Evolutionary conservation across 2,888 invertebrate genomes (phyloP).

Genomic region (Cerastoderma edule): DNA sequence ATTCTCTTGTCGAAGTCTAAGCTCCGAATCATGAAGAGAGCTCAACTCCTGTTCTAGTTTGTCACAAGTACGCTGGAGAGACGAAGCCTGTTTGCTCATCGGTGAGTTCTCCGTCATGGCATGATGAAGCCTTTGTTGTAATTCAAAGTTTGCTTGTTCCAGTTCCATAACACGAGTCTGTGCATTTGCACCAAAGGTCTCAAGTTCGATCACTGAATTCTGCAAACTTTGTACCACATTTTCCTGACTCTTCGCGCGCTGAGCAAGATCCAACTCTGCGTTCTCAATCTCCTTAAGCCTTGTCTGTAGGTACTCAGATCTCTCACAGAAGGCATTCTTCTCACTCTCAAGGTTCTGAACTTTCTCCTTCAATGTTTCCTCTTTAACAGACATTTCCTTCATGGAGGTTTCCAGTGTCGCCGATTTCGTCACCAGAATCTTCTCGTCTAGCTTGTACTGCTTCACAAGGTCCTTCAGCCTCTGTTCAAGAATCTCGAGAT

Average conservation of each 20-base stretch:
- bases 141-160: slow-evolving; percentile 73
- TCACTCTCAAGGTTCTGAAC: slow-evolving; percentile 77
- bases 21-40: slow-evolving; percentile 65
- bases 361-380: slow-evolving; percentile 72
- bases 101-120: slow-evolving; percentile 74
- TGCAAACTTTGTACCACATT: slow-evolving; percentile 71
- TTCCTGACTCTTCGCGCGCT: slow-evolving; percentile 72
- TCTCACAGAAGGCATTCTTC: slow-evolving; percentile 71
- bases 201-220: slow-evolving; percentile 69
- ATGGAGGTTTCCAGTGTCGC: slow-evolving; percentile 75
- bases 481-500: slow-evolving; percentile 72
- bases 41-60: slow-evolving; percentile 67
- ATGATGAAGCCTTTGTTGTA: slow-evolving; percentile 71
- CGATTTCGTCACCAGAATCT: slow-evolving; percentile 72
- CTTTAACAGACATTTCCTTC: slow-evolving; percentile 75
- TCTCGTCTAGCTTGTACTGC: slow-evolving; percentile 75
- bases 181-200: slow-evolving; percentile 74
- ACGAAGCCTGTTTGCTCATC: slow-evolving; percentile 67
- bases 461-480: slow-evolving; percentile 73
- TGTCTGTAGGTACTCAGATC: slow-evolving; percentile 71
- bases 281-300: slow-evolving; percentile 73
- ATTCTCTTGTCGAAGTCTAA: slow-evolving; percentile 67
- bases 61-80: slow-evolving; percentile 69
- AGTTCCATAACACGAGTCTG: slow-evolving; percentile 72
- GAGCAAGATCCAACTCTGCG: slow-evolving; percentile 69